phyloP scores from a whole-genome alignment of 2,888 invertebrate species.

The Scaptomyza caliginosa region DNA sequence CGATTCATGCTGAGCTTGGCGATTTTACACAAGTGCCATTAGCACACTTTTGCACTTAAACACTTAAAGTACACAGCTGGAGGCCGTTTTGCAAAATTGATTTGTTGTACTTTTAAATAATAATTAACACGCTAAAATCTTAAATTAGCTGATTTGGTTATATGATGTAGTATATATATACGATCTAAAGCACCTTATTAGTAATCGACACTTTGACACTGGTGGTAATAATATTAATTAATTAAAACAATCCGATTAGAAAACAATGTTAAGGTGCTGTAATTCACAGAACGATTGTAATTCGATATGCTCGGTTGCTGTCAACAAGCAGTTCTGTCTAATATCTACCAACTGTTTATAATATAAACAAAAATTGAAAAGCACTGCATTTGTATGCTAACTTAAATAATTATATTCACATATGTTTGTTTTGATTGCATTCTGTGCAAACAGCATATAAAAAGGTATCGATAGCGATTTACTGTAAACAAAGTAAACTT shows the following conservation, averaged over 20 bases:
- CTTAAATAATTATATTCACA: background rate
- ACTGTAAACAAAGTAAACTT: background rate
- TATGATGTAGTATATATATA: too few species aligned
- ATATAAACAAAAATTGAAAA: background rate
- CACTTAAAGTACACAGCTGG: slow-evolving; percentile 23
- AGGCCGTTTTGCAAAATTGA: slow-evolving; percentile 32
- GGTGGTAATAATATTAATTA: background rate
- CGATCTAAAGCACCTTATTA: slow-evolving; percentile 33
- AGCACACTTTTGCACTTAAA: slow-evolving; percentile 32
- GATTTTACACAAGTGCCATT: slow-evolving; percentile 39
- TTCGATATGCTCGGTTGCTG: background rate
- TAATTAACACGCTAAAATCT: background rate
- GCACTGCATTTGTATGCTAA: background rate
- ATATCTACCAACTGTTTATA: background rate
- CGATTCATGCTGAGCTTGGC: slow-evolving; percentile 59
- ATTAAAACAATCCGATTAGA: background rate
- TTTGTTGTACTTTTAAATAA: slow-evolving; percentile 14
- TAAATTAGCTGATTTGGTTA: background rate
- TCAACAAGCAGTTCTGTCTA: background rate
- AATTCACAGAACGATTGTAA: slow-evolving; percentile 6
- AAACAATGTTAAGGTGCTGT: slow-evolving; percentile 14
- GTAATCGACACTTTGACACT: slow-evolving; percentile 39
- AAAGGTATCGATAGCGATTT: slow-evolving; percentile 34
- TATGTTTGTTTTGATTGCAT: background rate
- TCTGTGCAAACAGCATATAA: background rate